A percentile compares a stretch with the other conserved stretches of the same genome.
Evolutionary conservation across 2,888 invertebrate species (phyloP).

Genomic region (Volucella bombylans): DNA sequence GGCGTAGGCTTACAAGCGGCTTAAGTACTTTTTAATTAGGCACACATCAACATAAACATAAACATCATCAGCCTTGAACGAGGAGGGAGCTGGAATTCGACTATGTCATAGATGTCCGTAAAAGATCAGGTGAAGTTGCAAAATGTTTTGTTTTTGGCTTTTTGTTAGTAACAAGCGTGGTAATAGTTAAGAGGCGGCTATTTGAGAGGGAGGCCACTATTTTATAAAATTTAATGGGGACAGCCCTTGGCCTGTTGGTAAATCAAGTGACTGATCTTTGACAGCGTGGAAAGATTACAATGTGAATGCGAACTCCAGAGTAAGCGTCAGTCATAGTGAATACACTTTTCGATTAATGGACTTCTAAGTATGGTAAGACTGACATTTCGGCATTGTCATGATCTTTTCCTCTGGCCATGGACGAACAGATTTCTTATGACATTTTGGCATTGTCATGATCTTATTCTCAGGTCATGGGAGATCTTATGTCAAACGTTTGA

Average conservation of each 20-base stretch:
- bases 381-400: constrained; percentile 16
- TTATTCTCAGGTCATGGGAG: constrained; percentile 31
- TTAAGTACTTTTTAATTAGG: constrained; percentile 50
- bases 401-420: constrained; percentile 39
- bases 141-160: constrained; percentile 42
- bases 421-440: constrained; percentile 15
- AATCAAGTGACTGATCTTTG: constrained; percentile 27
- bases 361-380: constrained; percentile 14
- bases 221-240: too few relatives aligned
- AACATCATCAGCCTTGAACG: constrained; percentile 39
- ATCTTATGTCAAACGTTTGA: background rate
- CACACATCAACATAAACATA: background rate
- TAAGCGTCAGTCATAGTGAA: background rate
- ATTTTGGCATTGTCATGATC: constrained; percentile 13
- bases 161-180: background rate
- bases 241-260: background rate
- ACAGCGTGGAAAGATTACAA: constrained; percentile 14
- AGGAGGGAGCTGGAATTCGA: constrained; percentile 20
- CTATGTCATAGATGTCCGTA: constrained; percentile 37
- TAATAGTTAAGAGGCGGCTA: too few relatives aligned
- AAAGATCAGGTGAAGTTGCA: constrained; percentile 26
- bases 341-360: constrained; percentile 6
- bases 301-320: background rate
- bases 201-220: too few relatives aligned
- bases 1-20: constrained; percentile 47